These are phyloP conservation scores for Clitarchus hookeri DNA, from an alignment of 2,888 invertebrate genomes.

Conservation along the genomic window DNA sequence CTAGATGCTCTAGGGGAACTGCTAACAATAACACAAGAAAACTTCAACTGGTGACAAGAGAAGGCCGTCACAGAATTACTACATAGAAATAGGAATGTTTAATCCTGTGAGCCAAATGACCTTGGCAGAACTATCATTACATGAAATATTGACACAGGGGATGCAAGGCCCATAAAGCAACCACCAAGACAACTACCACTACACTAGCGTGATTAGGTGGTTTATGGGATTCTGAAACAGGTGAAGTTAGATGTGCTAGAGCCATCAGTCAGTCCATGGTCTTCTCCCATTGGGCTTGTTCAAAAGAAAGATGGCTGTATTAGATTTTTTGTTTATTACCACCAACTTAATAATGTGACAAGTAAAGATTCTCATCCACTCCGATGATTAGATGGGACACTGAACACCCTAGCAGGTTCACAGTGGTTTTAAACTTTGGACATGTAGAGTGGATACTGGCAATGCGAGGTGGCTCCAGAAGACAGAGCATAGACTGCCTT, in stretches of 20 bases:
- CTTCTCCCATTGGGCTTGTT: background rate
- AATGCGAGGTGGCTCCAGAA: no score
- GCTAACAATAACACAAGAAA: background rate
- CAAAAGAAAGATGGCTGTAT: background rate
- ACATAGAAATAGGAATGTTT: background rate
- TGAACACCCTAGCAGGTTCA: background rate
- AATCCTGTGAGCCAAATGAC: background rate
- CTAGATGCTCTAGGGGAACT: background rate
- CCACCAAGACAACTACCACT: background rate
- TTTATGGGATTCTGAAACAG: background rate
- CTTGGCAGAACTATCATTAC: background rate
- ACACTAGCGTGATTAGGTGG: background rate
- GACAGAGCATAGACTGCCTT: background rate
- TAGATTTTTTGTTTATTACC: background rate
- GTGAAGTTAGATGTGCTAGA: background rate
- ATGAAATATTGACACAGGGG: background rate
- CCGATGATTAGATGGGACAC: background rate
- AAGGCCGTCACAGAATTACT: background rate
- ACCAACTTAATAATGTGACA: background rate
- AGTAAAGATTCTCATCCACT: background rate
- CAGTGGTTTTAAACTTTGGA: no score
- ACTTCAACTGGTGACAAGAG: no score
- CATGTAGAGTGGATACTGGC: conserved; percentile 4
- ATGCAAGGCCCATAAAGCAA: background rate
- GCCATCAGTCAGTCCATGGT: no score